Evolutionary conservation across 2,113 vertebrate species (phyloP).

Genomic region (Miniopterus natalensis): DNA sequence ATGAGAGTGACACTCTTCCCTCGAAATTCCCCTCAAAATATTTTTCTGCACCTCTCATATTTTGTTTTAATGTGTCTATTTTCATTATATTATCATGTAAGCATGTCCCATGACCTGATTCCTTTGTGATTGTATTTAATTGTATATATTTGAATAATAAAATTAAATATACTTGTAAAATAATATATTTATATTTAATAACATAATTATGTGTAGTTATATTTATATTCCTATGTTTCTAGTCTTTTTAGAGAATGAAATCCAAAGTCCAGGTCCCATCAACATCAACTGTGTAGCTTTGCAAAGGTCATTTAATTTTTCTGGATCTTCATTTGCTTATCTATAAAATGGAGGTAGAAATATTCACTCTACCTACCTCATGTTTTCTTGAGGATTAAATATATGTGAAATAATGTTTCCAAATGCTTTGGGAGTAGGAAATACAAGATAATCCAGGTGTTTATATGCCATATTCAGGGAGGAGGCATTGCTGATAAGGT

Average conservation of each 20-base stretch:
- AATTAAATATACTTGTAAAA: background rate
- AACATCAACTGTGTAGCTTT: background rate
- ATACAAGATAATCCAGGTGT: background rate
- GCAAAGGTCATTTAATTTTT: background rate
- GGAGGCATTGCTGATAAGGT: background rate
- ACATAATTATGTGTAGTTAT: background rate
- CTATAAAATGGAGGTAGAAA: slow-evolving; percentile 12
- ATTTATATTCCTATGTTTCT: slow-evolving; percentile 14
- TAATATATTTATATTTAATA: background rate
- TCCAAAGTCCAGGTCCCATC: background rate
- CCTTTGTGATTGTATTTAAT: slow-evolving; percentile 31
- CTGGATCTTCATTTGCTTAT: background rate
- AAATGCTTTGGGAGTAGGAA: background rate
- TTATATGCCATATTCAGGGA: background rate
- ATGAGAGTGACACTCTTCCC: background rate
- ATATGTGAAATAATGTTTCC: background rate
- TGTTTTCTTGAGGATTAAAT: slow-evolving; percentile 6
- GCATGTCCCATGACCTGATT: background rate
- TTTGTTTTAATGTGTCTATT: background rate
- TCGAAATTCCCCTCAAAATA: background rate
- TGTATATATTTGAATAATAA: slow-evolving; percentile 17
- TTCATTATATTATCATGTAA: background rate
- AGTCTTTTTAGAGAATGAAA: background rate
- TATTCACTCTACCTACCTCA: background rate
- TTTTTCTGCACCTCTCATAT: background rate